phyloP scores from a whole-genome alignment of 2,888 invertebrate genomes.

The Drosophila nigritarsus region DNA sequence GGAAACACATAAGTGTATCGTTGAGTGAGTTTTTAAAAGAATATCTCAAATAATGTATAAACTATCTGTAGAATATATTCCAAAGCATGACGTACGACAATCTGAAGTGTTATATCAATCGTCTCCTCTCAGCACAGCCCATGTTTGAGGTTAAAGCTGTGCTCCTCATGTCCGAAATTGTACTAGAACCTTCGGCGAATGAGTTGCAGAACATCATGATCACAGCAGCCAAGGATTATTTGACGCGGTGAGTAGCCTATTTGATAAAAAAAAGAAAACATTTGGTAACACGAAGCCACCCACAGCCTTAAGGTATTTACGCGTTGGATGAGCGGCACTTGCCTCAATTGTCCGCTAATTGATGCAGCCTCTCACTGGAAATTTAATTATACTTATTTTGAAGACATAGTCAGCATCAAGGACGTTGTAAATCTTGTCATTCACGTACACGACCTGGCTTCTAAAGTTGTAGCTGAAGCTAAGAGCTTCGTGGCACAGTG shows the following conservation, averaged over 20 bases:
- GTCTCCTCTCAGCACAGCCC: constrained; percentile 86
- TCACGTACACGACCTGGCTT: constrained; percentile 89
- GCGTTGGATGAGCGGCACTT: constrained; percentile 94
- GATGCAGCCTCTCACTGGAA: constrained; percentile 85
- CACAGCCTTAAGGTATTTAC: constrained; percentile 90
- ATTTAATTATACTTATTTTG: constrained; percentile 91
- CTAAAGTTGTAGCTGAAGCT: constrained; percentile 88
- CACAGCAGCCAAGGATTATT: constrained; percentile 90
- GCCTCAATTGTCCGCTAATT: constrained; percentile 88
- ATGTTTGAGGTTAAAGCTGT: constrained; percentile 93
- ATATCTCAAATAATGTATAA: background rate
- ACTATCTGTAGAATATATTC: background rate
- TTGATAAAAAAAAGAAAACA: too few species aligned
- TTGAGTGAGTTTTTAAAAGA: constrained; percentile 85
- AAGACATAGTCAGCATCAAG: constrained; percentile 89
- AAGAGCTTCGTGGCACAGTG: constrained; percentile 81
- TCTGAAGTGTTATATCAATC: constrained; percentile 88
- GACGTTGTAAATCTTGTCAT: constrained; percentile 89
- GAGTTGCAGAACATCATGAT: constrained; percentile 92
- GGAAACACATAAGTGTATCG: constrained; percentile 89
- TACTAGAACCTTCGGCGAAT: constrained; percentile 90
- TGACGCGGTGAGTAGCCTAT: constrained; percentile 87
- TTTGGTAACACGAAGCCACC: background rate
- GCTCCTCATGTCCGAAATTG: constrained; percentile 90
- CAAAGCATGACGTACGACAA: constrained; percentile 89